Evolutionary conservation across 2,888 invertebrate genomes (phyloP), one percentile per base, ranked within the genome.

Genomic region (Disparrhopalites patrizii): DNA sequence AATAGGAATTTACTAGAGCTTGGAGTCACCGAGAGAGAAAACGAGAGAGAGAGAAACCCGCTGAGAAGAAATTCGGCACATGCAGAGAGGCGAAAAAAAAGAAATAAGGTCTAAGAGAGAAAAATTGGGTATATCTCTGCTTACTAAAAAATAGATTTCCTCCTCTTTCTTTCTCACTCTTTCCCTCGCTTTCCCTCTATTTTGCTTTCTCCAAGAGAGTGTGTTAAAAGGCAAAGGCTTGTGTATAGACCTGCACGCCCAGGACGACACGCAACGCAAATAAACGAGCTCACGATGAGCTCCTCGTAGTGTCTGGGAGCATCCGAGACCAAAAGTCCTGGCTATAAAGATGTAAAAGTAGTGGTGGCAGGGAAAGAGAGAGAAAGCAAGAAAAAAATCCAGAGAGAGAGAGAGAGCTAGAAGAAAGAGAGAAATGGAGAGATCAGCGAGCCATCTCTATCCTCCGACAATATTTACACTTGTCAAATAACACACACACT

Each of bases 261-360:
- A 33, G 8, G 36, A 55, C 8, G 55, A 55, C 55, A 55, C 55
- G 55, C 36, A 55, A 55, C 36, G 36, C 55, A 55, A 55, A 55
- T 55, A 55, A 55, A 55, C 33, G 55, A 55, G 36, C n/a, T 36
- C 20, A 55, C 33, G 55, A 55, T 55, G 55, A 55, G 55, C 33
- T 55, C 36, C 23, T 23, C 20, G 23, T 23, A 47, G 23, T 23
- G 47, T 47, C 47, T 47, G 18, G 23, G 10, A 23, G 20, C 23
- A 36, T 47, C 23, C n/a, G 18, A 18, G 47, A 47, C 8, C 23
- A 18, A 23, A 8, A 18, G 23, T 1, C 23, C 47, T 47, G 47
- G 18, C 8, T 18, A 47, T 47, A 55, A 30, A 55, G 30, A 55
- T 30, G 47, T 23, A 47, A 3, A 47, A 3, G 47, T 10, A 3